Conservation (phyloP, 2,888 invertebrate genomes). For the Agrotis puta region DNA sequence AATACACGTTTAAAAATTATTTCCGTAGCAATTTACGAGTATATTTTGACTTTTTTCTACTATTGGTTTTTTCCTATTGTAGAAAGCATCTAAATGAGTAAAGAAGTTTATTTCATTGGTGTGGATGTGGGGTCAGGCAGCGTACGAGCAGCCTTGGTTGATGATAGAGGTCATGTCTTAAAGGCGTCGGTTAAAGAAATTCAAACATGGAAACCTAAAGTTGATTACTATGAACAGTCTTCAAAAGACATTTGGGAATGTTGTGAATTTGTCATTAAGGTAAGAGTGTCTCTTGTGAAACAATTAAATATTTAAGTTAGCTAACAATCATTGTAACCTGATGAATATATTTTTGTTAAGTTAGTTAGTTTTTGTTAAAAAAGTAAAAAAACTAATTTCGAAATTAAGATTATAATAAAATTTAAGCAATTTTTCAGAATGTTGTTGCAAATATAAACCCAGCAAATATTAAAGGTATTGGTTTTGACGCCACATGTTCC, state of each 20-base stretch:
- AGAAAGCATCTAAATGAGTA: slow-evolving; percentile 65
- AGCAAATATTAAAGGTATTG: slow-evolving; percentile 94
- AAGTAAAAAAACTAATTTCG: not conserved
- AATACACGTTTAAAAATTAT: not conserved
- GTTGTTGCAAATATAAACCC: slow-evolving; percentile 90
- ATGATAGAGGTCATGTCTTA: slow-evolving; percentile 92
- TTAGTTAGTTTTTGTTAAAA: not conserved
- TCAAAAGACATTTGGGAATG: slow-evolving; percentile 97
- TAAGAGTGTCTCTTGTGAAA: slow-evolving; percentile 75
- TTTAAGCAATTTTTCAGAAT: slow-evolving; percentile 86
- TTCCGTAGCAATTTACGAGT: not conserved
- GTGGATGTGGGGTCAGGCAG: slow-evolving; percentile 98
- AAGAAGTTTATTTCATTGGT: slow-evolving; percentile 93
- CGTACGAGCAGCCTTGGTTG: slow-evolving; percentile 96
- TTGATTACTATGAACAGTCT: slow-evolving; percentile 97
- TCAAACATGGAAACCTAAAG: slow-evolving; percentile 94
- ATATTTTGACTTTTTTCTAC: not conserved
- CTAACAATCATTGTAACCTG: not conserved
- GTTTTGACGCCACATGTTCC: slow-evolving; percentile 99
- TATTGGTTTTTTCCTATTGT: not conserved
- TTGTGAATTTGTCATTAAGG: slow-evolving; percentile 94
- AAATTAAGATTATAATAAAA: not conserved
- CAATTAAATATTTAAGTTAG: not conserved
- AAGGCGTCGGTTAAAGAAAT: slow-evolving; percentile 92
- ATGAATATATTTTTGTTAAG: not conserved